Evolutionary conservation across 2,797 vertebrate species (phyloP).

Genomic region (Melanotaenia pygmaea): DNA sequence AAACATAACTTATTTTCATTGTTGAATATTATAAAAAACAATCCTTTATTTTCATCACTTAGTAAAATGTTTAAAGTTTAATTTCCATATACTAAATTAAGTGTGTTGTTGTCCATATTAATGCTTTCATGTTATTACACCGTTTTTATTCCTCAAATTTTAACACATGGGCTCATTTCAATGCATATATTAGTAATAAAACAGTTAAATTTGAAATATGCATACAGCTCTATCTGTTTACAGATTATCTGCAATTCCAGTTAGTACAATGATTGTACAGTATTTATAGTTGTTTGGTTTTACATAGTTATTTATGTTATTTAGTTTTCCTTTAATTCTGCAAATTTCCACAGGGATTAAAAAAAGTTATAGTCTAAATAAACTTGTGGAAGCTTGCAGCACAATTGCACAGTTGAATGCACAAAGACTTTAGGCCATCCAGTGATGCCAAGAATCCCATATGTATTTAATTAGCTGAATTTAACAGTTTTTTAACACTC

Average conservation of each 20-base stretch:
- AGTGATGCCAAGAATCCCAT: not conserved
- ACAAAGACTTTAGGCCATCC: not conserved
- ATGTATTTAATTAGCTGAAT: not conserved
- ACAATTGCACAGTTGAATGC: too few relatives aligned
- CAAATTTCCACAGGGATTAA: not conserved
- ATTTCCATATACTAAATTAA: not conserved
- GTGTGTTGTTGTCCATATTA: not conserved
- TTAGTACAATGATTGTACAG: not conserved
- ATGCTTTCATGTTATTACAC: not conserved
- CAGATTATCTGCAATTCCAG: not conserved
- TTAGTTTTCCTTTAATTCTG: not conserved
- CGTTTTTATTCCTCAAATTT: not conserved
- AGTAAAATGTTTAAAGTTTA: not conserved
- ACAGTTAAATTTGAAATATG: not conserved
- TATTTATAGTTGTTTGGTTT: not conserved
- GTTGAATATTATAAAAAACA: not conserved
- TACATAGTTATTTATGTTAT: not conserved
- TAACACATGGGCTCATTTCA: not conserved
- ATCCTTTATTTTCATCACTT: not conserved
- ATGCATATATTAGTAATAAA: not conserved
- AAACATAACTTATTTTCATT: not conserved
- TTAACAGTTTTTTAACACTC: not conserved
- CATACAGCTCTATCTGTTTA: not conserved
- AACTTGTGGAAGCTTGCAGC: too few relatives aligned
- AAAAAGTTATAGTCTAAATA: too few relatives aligned